Percentiles rank a stretch among this genome's conserved stretches.
These are phyloP conservation scores for Myiopsitta monachus DNA, from an alignment of 2,113 vertebrate species.

Conservation along the genomic window DNA sequence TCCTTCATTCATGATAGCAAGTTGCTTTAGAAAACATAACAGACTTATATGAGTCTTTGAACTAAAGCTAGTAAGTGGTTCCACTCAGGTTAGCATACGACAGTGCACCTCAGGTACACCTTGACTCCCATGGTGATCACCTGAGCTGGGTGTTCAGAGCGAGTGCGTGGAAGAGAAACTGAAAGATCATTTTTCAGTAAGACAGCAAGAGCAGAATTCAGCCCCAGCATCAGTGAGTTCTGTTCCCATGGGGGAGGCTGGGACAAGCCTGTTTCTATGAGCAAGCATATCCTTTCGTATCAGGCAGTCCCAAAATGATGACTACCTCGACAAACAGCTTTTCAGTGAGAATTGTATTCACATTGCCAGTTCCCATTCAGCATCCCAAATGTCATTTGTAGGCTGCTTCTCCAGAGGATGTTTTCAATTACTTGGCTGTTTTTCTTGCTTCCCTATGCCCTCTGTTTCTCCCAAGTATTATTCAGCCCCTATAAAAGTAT, in stretches of 20 bases:
- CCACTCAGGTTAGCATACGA: not conserved
- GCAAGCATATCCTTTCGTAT: not conserved
- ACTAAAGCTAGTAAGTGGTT: not conserved
- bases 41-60: not conserved
- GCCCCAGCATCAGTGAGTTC: not conserved
- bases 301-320: not conserved
- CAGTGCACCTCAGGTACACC: not conserved
- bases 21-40: not conserved
- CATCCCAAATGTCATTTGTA: not conserved
- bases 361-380: not conserved
- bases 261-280: not conserved
- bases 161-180: not conserved
- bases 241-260: not conserved
- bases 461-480: not conserved
- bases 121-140: not conserved
- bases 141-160: not conserved
- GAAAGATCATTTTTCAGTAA: not conserved
- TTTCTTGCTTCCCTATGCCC: not conserved
- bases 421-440: conserved; percentile 37
- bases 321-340: not conserved
- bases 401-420: not conserved
- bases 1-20: not conserved
- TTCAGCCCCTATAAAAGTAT: not conserved
- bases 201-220: not conserved
- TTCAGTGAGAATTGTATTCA: not conserved